Conservation (phyloP, 2,888 invertebrate genomes). For the Cheilosia pagana region DNA sequence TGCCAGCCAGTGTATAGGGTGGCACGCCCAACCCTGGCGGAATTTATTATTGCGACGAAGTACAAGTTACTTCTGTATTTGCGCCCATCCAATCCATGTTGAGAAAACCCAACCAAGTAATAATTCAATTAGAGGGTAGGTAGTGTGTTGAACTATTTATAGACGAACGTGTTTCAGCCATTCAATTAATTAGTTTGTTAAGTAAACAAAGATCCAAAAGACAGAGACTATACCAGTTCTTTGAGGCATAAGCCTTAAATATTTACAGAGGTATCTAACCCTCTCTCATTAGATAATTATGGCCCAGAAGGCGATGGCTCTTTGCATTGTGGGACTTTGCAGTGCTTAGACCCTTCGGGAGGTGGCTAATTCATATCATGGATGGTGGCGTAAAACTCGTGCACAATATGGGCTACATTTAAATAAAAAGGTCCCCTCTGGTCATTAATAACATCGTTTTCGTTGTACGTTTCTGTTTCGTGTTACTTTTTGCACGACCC, state of each 20-base stretch:
- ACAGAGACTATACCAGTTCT: neutral
- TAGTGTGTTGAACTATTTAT: constrained; percentile 4
- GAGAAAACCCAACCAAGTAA: constrained; percentile 18
- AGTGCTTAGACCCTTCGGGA: constrained; percentile 24
- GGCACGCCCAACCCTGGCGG: neutral
- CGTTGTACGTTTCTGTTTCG: constrained; percentile 6
- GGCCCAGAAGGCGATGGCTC: neutral
- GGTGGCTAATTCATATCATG: neutral
- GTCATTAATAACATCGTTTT: constrained; percentile 30
- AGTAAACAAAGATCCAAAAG: constrained; percentile 20
- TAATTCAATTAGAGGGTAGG: constrained; percentile 33
- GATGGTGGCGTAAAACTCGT: constrained; percentile 12
- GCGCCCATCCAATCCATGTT: neutral
- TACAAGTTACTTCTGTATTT: constrained; percentile 5
- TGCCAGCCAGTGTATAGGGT: too few species aligned
- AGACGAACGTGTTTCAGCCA: constrained; percentile 14
- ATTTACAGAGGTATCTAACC: constrained; percentile 28
- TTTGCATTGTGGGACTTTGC: constrained; percentile 7
- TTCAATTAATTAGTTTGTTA: constrained; percentile 24
- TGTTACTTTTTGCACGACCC: constrained; percentile 4
- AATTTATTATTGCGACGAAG: constrained; percentile 26
- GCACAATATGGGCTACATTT: constrained; percentile 32
- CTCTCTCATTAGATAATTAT: constrained; percentile 42
- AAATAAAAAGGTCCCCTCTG: constrained; percentile 26
- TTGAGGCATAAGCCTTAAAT: constrained; percentile 12